Evolutionary conservation across 2,888 invertebrate genomes (phyloP), one percentile per base, ranked within the genome.

Genomic region (Girardia tigrina): DNA sequence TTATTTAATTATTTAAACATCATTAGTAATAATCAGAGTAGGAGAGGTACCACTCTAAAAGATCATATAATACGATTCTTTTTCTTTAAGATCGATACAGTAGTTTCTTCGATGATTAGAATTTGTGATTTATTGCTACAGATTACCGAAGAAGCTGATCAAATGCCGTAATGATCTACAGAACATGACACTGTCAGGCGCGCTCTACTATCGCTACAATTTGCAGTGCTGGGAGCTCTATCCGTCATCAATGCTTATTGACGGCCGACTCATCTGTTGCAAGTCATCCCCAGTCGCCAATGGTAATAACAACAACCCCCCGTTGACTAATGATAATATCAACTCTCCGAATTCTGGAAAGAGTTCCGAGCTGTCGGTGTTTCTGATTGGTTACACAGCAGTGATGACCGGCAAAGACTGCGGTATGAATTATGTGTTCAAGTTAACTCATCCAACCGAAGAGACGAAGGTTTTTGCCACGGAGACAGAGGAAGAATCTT

Each of bases 351-450:
- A 56, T 56, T 56, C 56, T 4, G 56, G 26, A 26, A 42, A 26
- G 14, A 74, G 14, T 26, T 69, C 74, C 1, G 36, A 27, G n/a
- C 29, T 74, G 26, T 74, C 74, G n/a, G 16, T 74, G n/a, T 74
- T 74, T 56, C 74, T 74, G 8, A 26, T 69, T 16, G 74, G 74
- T 26, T 74, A 26, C 56, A 74, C 74, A 20, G 74, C 74, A 8
- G 56, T 74, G n/a, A 56, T 56, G 4, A 69, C 74, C 16, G 26
- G 56, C 26, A 23, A 69, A 28, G 74, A 74, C 29, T 26, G 42
- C 26, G 74, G 74, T 23, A 42, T 42, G 42, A 69, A 74, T 28
- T 42, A 27, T 36, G 74, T 74, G 2, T 56, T 74, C 56, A 74
- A 74, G 27, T 36, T 74, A 20, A 74, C 74, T 16, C 74, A 74